phyloP scores from a whole-genome alignment of 1,140 invertebrate species.

The Gryllus bimaculatus region DNA sequence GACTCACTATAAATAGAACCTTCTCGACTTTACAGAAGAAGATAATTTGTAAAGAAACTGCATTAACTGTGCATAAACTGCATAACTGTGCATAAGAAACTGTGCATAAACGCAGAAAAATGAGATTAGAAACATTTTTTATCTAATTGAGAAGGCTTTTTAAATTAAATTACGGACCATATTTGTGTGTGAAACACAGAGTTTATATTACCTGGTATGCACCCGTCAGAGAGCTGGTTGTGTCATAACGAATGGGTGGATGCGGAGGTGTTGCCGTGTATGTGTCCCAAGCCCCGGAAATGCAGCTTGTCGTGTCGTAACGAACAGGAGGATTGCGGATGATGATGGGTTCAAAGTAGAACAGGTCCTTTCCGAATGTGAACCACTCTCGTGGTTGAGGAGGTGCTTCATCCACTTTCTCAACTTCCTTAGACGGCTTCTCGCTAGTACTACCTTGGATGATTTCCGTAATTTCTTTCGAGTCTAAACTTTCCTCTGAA shows the following conservation, averaged over 20 bases:
- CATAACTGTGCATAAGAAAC: too few species aligned
- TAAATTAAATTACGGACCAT: too few species aligned
- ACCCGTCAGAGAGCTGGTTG: background rate
- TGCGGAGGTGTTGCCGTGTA: background rate
- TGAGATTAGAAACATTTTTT: too few species aligned
- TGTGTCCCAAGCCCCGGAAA: background rate
- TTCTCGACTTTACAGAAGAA: too few species aligned
- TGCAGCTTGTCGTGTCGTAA: background rate
- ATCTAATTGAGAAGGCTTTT: too few species aligned
- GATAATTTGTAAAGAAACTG: too few species aligned
- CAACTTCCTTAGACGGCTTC: background rate
- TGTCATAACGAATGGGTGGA: slow-evolving; percentile 6
- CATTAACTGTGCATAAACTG: too few species aligned
- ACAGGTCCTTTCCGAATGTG: background rate
- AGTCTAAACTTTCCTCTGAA: background rate
- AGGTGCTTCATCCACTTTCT: background rate
- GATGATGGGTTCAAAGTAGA: background rate
- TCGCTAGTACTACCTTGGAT: background rate
- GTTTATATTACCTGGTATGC: background rate
- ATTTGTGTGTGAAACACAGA: too few species aligned
- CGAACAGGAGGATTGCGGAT: background rate
- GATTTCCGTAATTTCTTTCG: background rate
- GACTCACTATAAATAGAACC: too few species aligned
- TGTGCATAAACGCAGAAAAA: too few species aligned
- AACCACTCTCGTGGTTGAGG: background rate